These are phyloP conservation scores for Anas capensis DNA, from an alignment of 2,797 vertebrate species.

Conservation along the genomic window DNA sequence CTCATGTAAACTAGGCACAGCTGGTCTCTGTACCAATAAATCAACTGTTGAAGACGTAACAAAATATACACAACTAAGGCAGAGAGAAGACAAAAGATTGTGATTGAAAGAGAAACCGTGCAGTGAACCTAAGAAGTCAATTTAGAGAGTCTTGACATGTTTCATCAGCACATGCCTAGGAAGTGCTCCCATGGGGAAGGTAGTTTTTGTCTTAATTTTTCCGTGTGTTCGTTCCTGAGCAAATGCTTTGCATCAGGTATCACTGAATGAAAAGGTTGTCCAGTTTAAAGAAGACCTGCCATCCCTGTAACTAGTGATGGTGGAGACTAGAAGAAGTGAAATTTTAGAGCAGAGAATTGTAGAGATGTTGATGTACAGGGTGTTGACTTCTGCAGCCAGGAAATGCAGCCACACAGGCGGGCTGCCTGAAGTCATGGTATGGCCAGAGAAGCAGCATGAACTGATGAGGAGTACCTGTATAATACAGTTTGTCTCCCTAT, in stretches of 20 bases:
- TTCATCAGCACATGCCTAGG: constrained; percentile 32
- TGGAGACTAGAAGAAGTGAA: not conserved
- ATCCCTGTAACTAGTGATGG: not conserved
- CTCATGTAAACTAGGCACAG: constrained; percentile 49
- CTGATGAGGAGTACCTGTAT: not conserved
- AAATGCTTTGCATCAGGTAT: constrained; percentile 24
- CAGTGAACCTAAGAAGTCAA: constrained; percentile 54
- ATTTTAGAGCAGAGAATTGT: not conserved
- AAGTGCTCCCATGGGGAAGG: constrained; percentile 19
- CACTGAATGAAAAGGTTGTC: not conserved
- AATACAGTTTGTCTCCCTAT: not conserved
- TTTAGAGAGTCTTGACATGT: constrained; percentile 58
- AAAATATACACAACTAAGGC: constrained; percentile 26
- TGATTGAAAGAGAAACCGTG: constrained; percentile 15
- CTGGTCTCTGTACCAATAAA: constrained; percentile 41
- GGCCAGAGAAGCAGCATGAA: not conserved
- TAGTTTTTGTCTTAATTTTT: constrained; percentile 29
- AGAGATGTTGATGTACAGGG: not conserved
- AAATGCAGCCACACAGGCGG: not conserved
- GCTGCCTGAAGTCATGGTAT: not conserved
- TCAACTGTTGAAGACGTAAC: constrained; percentile 22
- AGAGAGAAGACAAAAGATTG: constrained; percentile 24
- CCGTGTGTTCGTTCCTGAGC: not conserved
- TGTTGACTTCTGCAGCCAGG: not conserved
- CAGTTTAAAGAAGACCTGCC: not conserved